These are phyloP conservation scores for Drosophila mulleri DNA, from an alignment of 2,888 invertebrate species.

Conservation along the genomic window DNA sequence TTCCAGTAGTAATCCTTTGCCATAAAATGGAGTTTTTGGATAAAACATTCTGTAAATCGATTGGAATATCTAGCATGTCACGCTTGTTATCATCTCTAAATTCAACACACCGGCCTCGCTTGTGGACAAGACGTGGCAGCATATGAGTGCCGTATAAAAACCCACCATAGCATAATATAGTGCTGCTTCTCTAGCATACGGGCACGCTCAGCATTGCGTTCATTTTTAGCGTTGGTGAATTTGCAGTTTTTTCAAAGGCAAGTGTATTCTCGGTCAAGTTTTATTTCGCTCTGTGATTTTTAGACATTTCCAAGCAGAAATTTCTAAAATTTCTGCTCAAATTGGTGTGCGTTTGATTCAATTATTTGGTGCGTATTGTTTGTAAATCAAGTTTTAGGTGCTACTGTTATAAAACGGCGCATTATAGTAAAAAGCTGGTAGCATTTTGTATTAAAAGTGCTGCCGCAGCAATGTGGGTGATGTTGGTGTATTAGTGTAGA, in stretches of 20 bases:
- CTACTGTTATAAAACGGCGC: conserved; percentile 16
- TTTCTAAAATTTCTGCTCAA: conserved; percentile 75
- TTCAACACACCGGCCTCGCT: conserved; percentile 66
- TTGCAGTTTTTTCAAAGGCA: conserved; percentile 79
- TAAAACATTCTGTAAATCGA: conserved; percentile 78
- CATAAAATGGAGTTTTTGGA: conserved; percentile 83
- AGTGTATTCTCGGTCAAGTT: conserved; percentile 77
- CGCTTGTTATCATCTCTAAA: conserved; percentile 53
- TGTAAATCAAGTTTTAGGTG: conserved; percentile 37
- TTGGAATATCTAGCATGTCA: conserved; percentile 26
- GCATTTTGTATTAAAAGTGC: conserved; percentile 41
- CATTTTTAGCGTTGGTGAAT: conserved; percentile 65
- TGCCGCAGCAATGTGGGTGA: conserved; percentile 61
- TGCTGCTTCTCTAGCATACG: conserved; percentile 46
- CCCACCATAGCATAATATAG: conserved; percentile 31
- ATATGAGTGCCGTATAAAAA: conserved; percentile 54
- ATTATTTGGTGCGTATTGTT: conserved; percentile 78
- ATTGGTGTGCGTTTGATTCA: conserved; percentile 66
- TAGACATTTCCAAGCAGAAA: conserved; percentile 79
- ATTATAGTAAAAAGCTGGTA: conserved; percentile 47
- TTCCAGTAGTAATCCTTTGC: conserved; percentile 79
- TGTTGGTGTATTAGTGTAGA: conserved; percentile 58
- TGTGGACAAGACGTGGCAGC: conserved; percentile 81
- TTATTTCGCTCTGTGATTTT: conserved; percentile 81
- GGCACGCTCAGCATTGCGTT: conserved; percentile 29